Conservation (phyloP, 2,797 vertebrate genomes). For the Fratercula arctica region DNA sequence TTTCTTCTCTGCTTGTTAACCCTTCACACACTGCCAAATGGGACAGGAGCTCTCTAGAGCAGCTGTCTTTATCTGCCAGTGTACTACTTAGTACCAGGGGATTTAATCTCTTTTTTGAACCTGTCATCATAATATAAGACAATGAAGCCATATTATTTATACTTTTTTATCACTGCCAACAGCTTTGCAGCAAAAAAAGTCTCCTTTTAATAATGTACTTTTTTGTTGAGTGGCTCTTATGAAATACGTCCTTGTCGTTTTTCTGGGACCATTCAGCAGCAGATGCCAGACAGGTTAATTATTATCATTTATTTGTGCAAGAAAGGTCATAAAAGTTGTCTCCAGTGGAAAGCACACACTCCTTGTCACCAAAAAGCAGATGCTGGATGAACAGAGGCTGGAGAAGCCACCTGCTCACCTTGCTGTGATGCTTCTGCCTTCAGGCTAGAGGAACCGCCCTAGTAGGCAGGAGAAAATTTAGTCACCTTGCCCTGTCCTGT, state of each 20-base stretch:
- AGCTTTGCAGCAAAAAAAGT: background rate
- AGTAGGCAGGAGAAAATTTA: background rate
- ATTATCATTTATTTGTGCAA: constrained; percentile 57
- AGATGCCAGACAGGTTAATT: constrained; percentile 49
- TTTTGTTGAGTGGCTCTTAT: background rate
- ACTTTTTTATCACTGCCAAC: background rate
- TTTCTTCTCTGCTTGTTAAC: background rate
- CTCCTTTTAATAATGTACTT: background rate
- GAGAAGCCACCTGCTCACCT: background rate
- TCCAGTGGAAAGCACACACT: background rate
- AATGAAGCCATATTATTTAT: background rate
- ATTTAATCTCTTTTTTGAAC: background rate
- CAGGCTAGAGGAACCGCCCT: background rate
- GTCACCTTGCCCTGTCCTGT: background rate
- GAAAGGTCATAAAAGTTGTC: constrained; percentile 28
- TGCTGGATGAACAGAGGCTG: background rate
- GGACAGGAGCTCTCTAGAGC: background rate
- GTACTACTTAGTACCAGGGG: background rate
- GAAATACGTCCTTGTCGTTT: constrained; percentile 34
- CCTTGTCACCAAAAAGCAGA: background rate
- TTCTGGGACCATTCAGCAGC: constrained; percentile 2
- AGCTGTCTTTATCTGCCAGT: background rate
- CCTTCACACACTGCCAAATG: background rate
- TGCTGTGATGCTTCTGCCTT: background rate
- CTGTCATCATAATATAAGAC: background rate